Evolutionary conservation across 64 coral and sea anemone genomes (phyloP), one percentile per base, ranked within the genome.

Genomic region (Porites lutea): DNA sequence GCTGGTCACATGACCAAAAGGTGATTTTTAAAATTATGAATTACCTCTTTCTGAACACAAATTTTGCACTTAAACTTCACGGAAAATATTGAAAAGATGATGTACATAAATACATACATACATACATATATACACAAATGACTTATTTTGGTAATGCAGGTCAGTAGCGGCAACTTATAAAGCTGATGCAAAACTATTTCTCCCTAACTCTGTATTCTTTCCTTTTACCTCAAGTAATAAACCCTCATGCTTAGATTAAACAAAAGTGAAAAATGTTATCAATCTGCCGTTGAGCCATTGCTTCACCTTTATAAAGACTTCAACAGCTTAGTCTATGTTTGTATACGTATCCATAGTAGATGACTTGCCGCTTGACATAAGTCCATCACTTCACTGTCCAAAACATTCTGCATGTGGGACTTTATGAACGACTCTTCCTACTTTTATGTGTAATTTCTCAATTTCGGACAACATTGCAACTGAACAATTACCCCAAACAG

Each of bases 401-500:
- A 48, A 76, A 76, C 50, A 76, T 76, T 37, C 27, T 37, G 27
- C 2, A 19, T 76, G 7, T 22, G 73, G 73, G 43, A 76, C 9
- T 76, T 76, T 76, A 8, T 76, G 74, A 48, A 76, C 13, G 44
- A 76, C 4, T 76, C 74, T 76, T 48, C 13, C 74, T 37, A 50
- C 74, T 50, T 76, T 76, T 76, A 76, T 48, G 50, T 76, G 74
- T 76, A 76, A 76, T 20, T 76, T 21, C 50, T 76, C 74, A 48
- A 76, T 76, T 10, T 76, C 74, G 47, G 74, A 21, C 13, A 76
- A 76, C 74, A 21, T 76, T 43, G 74, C 27, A 27, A 76, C 43
- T 23, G 67, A 70, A 23, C 67, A 70, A 21, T 70, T 70, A 21
- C 67, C 67, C 67, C 67, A 70, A 23, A 70, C 27, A 70, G 67